Percentiles rank a stretch among this genome's conserved stretches.
Conservation (phyloP, 1,140 invertebrate genomes). For the Bombus polaris region DNA sequence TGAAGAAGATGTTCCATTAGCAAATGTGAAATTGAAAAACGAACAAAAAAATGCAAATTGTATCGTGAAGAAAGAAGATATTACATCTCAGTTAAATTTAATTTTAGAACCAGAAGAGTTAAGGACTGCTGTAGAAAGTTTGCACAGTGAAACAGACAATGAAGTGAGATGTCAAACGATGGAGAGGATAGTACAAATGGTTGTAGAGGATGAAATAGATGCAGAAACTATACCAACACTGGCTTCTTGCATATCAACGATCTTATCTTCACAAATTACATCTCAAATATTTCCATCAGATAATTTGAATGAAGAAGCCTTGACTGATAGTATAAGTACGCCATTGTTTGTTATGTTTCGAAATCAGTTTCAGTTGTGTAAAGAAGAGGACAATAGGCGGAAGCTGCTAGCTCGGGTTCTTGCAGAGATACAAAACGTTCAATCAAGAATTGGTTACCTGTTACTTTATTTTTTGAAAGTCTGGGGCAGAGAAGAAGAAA, state of each 20-base stretch:
- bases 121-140: constrained; percentile 85
- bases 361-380: constrained; percentile 87
- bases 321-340: constrained; percentile 90
- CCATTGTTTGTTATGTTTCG: constrained; percentile 92
- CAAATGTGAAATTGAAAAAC: constrained; percentile 85
- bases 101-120: constrained; percentile 86
- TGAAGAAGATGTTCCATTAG: constrained; percentile 92
- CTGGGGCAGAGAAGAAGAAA: constrained; percentile 85
- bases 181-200: constrained; percentile 87
- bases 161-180: constrained; percentile 87
- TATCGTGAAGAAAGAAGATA: constrained; percentile 81
- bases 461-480: constrained; percentile 94
- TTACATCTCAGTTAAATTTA: constrained; percentile 80
- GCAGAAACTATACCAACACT: constrained; percentile 85
- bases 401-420: constrained; percentile 89
- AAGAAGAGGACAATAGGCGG: constrained; percentile 90
- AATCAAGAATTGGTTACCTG: constrained; percentile 91
- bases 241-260: constrained; percentile 83
- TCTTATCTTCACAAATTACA: constrained; percentile 82
- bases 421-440: constrained; percentile 88
- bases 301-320: constrained; percentile 82
- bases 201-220: constrained; percentile 87
- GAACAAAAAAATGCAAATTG: constrained; percentile 77
- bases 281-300: constrained; percentile 81
- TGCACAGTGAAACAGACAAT: constrained; percentile 86